Base-by-base conservation (phyloP, 2,888 invertebrate species). In the Synanthedon myopaeformis region DNA sequence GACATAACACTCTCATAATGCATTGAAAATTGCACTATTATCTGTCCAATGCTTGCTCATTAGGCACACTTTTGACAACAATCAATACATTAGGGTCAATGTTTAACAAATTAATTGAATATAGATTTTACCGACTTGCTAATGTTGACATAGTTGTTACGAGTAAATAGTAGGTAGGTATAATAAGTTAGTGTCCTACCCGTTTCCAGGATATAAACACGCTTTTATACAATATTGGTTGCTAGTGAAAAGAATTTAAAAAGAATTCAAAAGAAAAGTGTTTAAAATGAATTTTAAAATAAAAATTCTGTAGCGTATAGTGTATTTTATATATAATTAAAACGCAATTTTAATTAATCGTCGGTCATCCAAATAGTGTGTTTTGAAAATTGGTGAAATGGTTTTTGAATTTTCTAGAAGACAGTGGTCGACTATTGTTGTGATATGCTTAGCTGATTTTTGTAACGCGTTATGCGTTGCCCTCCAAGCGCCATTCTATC, bases 391-490 rank as follows among this genome's bases (percentile, higher is more conserved):
- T 45, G n/a, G 45, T 45, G n/a, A 50, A 74, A 92, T 91, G 91
- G 88, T 88, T 76, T 84, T 89, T 19, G 87, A 90, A 61, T 94
- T 93, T 70, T 90, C 92, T 1, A 90, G 88, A 68, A 86, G 94
- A 67, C 95, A 95, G 81, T 93, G 93, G 93, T 77, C 92, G 63
- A 94, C 94, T 1, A 87, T 95, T 50, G 84, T 93, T 45, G 92
- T 94, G 51, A 94, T 95, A 71, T 92, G 94, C 35, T 90, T 94
- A 58, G 93, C 94, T 13, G 94, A 95, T 79, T 94, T 95, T 77
- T 94, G 93, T 66, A 94, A 94, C 72, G 95, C 95, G 3, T 91
- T 95, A 58, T 94, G 94, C 76, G 94, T 95, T 1, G 94, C 95
- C 0, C 78, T 95, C 2, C 95, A 95, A 70, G 95, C 95, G 2